Base-by-base conservation (phyloP, 1,140 invertebrate genomes). In the Nilaparvata lugens region DNA sequence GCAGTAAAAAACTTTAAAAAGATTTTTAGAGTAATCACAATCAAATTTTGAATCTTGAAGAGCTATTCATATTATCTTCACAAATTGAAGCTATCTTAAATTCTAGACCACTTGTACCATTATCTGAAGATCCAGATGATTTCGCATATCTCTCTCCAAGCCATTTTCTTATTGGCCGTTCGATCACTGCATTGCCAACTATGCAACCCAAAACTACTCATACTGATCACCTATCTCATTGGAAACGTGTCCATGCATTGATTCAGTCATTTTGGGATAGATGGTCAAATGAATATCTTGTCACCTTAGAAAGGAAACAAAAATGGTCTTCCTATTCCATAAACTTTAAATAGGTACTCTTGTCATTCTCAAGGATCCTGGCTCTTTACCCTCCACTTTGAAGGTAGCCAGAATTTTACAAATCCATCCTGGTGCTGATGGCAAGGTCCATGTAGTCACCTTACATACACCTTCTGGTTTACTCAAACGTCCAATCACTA, bases 1-100 rank as follows among this genome's bases (percentile, higher is more conserved):
- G 63, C 61, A 7, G 66, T 74, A 0, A 66, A 67, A 53, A 23
- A 18, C 21, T 24, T 45, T n/a, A 58, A 58, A 45, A n/a, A 53
- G 16, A 40, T 48, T 43, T 23, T 52, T 2, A 58, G 28, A 21
- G 9, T 21, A 58, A 14, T 52, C 11, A 56, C 43, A 48, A 13
- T 3, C 18, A 18, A 28, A 16, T 25, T 60, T 4, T 23, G 4
- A 24, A 24, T 24, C 16, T 16, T n/a, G 14, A 56, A 53, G 21
- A 53, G 13, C 5, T 53, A n/a, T 18, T 28, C n/a, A 53, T 18
- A 3, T 5, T 53, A n/a, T 4, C 28, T 28, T 53, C n/a, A 21
- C 52, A 53, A 24, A 53, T 53, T 53, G 52, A 53, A 19, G 52
- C 52, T 24, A 53, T 53, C 16, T 24, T 53, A n/a, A 53, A 53